Base-by-base conservation (phyloP, 2,113 vertebrate species). In the Lepisosteus osseus region DNA sequence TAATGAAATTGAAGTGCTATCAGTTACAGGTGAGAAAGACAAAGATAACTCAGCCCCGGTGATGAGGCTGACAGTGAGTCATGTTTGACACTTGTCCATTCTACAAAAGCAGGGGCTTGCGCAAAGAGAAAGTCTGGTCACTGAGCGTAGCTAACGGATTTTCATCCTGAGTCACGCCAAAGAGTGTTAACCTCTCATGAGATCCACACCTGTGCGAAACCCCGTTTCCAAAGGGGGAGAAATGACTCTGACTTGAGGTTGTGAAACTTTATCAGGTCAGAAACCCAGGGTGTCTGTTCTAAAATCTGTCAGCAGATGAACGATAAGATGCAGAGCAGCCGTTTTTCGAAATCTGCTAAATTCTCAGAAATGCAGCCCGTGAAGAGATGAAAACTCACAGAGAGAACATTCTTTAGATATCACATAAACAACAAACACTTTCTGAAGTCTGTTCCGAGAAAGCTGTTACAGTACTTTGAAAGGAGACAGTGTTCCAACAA, bases 291-390 rank as follows among this genome's bases (percentile, higher is more conserved):
- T 11, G 14, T n/a, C 41, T 17, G 54, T 7, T 29, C 29, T 13
- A 56, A 15, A 29, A 12, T 13, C 56, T 59, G 29, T 29, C 29
- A 29, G 29, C 29, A 29, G 29, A 29, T 29, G 29, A 29, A 29
- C 29, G 56, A 14, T 59, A 11, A 14, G 75, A 79, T 80, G 82
- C 81, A 81, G 78, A 77, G 1, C 56, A 14, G 11, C n/a, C n/a
- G 11, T 59, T 59, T 29, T 2, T 29, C 3, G 11, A 59, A 6
- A 2, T 3, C 56, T 59, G 7, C 56, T 59, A 12, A 59, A 11
- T 59, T 59, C 56, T 59, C n/a, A 59, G 56, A 59, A 59, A 59
- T 12, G 3, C 11, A 12, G 11, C 3, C 56, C 12, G 2, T n/a
- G 13, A 59, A 29, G 12, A 59, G n/a, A 59, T 13, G 7, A 12